Evolutionary conservation across 2,888 invertebrate species (phyloP).

Genomic region (Neoitamus cyanurus): DNA sequence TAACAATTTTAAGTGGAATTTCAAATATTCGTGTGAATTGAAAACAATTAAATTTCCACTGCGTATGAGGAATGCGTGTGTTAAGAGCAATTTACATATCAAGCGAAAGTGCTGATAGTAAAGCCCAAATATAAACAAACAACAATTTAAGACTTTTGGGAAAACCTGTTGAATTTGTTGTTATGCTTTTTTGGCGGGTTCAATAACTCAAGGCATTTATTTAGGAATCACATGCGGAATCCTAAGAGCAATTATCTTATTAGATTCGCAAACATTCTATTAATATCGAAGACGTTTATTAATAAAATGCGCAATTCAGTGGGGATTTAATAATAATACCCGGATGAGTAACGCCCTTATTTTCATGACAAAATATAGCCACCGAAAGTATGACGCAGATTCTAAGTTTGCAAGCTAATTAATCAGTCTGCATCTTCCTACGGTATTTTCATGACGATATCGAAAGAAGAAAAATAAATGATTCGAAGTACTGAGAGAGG

Average conservation of each 20-base stretch:
- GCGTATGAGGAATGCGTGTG: neutral
- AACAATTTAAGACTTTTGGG: neutral
- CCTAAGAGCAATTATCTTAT: neutral
- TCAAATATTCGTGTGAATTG: neutral
- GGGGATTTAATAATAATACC: neutral
- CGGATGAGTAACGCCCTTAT: neutral
- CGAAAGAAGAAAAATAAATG: neutral
- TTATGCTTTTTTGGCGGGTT: neutral
- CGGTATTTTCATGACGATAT: neutral
- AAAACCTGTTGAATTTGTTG: neutral
- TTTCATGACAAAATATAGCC: neutral
- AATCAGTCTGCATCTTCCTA: neutral
- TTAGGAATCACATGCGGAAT: neutral
- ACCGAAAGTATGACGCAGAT: neutral
- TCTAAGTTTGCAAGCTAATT: neutral
- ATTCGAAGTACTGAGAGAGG: neutral
- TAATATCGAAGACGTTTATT: neutral
- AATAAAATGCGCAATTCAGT: neutral
- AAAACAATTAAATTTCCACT: neutral
- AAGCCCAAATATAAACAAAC: neutral
- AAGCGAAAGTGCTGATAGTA: neutral
- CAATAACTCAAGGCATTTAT: neutral
- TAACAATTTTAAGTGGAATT: neutral
- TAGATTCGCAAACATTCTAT: neutral
- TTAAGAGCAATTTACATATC: neutral